Base-by-base conservation (phyloP, 2,888 invertebrate species). In the Drosophila nr. perissopoda region DNA sequence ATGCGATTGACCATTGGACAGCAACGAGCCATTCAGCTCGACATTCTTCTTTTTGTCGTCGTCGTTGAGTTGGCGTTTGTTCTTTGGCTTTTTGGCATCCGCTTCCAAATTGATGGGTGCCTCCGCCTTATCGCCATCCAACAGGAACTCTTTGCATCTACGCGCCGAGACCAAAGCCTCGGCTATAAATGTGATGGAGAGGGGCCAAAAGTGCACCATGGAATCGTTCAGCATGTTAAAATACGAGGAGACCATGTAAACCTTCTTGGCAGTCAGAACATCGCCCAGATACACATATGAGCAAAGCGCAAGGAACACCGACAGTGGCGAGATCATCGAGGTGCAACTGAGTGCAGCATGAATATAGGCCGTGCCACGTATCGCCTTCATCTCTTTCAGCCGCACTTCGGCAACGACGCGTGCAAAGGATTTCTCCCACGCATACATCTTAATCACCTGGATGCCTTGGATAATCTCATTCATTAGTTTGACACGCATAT, bases 371-470 rank as follows among this genome's bases (percentile, higher is more conserved):
- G 95, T 95, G 69, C 95, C 95, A 62, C 95, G 94, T 49, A 96
- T 95, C 1, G 95, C 95, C 68, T 94, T 94, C 91, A 96, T 95
- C 93, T 96, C 96, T 91, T 95, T 95, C 76, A 95, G 94, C 82
- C 98, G 94, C 0, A 97, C 96, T 42, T 95, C 93, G 8, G 95
- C 95, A 10, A 98, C 96, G 38, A 97, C 94, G 46, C 94, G 94
- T 0, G 95, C 95, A 91, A 97, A 97, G 0, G 96, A 96, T 46
- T 95, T 95, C 92, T 98, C 98, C 96, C 97, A 98, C 0, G 97
- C 96, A 89, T 97, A 97, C 97, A 97, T 97, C 92, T 98, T 98
- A 78, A 98, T 96, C 0, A 97, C 96, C 72, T 97, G 95, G 82
- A 98, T 96, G 4, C 97, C 97, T 66, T 95, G 95, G 40, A 98